Percentiles rank a stretch among this genome's conserved stretches.
These are phyloP conservation scores for Drosophila arawakana DNA, from an alignment of 1,140 invertebrate genomes.

Conservation along the genomic window DNA sequence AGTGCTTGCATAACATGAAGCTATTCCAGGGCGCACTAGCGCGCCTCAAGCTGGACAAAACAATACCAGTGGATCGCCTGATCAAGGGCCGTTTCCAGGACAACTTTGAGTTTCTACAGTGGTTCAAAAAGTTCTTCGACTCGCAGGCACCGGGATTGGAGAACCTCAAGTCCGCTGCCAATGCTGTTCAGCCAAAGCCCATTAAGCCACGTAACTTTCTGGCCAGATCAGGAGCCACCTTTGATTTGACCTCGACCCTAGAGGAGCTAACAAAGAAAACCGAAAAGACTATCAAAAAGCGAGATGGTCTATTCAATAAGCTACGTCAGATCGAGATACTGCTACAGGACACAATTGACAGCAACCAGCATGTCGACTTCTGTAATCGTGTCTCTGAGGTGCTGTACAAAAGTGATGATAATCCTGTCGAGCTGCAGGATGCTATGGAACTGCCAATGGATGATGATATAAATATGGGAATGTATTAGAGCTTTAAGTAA, in stretches of 20 bases:
- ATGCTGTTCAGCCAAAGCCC: constrained; percentile 44
- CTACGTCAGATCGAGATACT: constrained; percentile 59
- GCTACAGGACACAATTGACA: constrained; percentile 32
- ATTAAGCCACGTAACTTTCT: constrained; percentile 43
- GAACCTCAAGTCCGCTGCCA: constrained; percentile 58
- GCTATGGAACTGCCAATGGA: not conserved
- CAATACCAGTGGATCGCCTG: constrained; percentile 92
- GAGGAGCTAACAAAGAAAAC: constrained; percentile 36
- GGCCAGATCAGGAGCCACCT: constrained; percentile 24
- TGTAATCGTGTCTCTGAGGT: constrained; percentile 60
- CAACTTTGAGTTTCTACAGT: constrained; percentile 99
- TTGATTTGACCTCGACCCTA: constrained; percentile 23
- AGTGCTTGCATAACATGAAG: constrained; percentile 99
- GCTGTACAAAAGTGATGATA: constrained; percentile 44
- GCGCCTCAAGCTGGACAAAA: constrained; percentile 97
- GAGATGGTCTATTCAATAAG: constrained; percentile 64
- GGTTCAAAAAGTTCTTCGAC: constrained; percentile 99
- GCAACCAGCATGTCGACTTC: constrained; percentile 41
- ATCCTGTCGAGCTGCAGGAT: not conserved
- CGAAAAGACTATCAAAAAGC: constrained; percentile 22
- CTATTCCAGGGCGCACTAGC: constrained; percentile 97
- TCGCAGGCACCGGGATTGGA: constrained; percentile 88
- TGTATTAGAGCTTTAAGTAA: constrained; percentile 28
- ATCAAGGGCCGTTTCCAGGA: constrained; percentile 98
- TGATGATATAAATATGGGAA: constrained; percentile 39